Percentiles rank a stretch among this genome's conserved stretches.
These are phyloP conservation scores for Chlorops oryzae DNA, from an alignment of 1,140 invertebrate species.

Conservation along the genomic window DNA sequence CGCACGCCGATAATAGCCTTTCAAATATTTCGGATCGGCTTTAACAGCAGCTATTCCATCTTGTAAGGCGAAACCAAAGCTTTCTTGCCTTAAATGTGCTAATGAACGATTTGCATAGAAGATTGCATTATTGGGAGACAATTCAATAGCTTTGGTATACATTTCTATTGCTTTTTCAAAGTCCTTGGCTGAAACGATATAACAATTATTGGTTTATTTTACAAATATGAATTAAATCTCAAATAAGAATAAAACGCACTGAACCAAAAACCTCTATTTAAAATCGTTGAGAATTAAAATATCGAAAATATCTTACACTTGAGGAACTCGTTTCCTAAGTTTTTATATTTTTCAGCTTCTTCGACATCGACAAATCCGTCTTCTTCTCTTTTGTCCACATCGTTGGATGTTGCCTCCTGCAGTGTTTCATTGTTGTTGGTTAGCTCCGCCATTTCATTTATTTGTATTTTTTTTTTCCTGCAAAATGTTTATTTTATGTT, in stretches of 20 bases:
- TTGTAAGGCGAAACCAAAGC: constrained; percentile 84
- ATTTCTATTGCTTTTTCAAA: constrained; percentile 83
- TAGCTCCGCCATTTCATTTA: too few relatives aligned
- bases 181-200: constrained; percentile 62
- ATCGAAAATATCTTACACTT: constrained; percentile 60
- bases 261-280: neutral
- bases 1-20: constrained; percentile 92
- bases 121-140: constrained; percentile 74
- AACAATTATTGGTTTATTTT: neutral
- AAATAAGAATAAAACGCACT: neutral
- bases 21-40: constrained; percentile 83
- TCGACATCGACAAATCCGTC: too few relatives aligned
- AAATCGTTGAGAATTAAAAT: neutral
- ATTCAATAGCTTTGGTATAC: constrained; percentile 86
- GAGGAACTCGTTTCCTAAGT: constrained; percentile 77
- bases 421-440: too few relatives aligned
- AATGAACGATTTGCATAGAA: constrained; percentile 93
- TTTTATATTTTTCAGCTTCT: constrained; percentile 74
- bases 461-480: too few relatives aligned
- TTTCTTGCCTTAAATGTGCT: constrained; percentile 86
- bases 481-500: too few relatives aligned
- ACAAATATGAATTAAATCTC: neutral
- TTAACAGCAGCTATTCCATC: constrained; percentile 91
- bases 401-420: too few relatives aligned
- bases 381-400: too few relatives aligned